These are phyloP conservation scores for Beris morrisii DNA, from an alignment of 2,888 invertebrate genomes.

Conservation along the genomic window DNA sequence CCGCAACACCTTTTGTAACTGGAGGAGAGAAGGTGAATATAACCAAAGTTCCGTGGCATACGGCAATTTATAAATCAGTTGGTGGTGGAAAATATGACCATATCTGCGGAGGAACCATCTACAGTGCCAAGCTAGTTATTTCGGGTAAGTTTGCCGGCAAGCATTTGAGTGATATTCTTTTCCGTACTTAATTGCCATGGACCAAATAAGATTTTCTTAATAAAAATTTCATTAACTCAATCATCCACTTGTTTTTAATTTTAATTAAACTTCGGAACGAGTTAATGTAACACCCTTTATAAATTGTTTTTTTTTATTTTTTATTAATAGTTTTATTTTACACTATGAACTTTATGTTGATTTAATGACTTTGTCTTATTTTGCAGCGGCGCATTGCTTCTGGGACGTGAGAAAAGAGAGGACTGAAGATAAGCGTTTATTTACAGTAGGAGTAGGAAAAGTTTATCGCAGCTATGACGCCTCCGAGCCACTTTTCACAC, in stretches of 20 bases:
- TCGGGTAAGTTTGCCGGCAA: conserved; percentile 22
- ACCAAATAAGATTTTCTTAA: too few relatives aligned
- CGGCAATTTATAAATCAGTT: conserved; percentile 42
- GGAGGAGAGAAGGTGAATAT: conserved; percentile 34
- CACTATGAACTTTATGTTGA: neutral
- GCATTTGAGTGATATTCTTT: too few relatives aligned
- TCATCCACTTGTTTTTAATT: too few relatives aligned
- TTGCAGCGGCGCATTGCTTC: conserved; percentile 40
- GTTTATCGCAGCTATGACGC: conserved; percentile 31
- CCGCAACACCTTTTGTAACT: conserved; percentile 36
- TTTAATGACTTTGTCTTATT: neutral
- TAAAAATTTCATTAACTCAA: too few relatives aligned
- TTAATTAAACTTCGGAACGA: too few relatives aligned
- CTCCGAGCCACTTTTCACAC: conserved; percentile 33
- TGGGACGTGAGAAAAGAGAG: conserved; percentile 21
- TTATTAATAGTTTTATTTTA: too few relatives aligned
- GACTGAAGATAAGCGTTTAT: neutral
- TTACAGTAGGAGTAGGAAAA: conserved; percentile 16
- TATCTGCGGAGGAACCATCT: conserved; percentile 45
- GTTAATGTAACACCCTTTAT: too few relatives aligned
- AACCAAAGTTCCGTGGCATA: conserved; percentile 47
- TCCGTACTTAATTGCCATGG: too few relatives aligned
- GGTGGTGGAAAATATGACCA: conserved; percentile 29
- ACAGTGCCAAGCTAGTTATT: conserved; percentile 44
- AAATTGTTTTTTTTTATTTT: too few relatives aligned